Percentiles rank a stretch among this genome's conserved stretches.
phyloP scores from a whole-genome alignment of 92 coral and sea anemone species.

The Epizoanthus scotinus region DNA sequence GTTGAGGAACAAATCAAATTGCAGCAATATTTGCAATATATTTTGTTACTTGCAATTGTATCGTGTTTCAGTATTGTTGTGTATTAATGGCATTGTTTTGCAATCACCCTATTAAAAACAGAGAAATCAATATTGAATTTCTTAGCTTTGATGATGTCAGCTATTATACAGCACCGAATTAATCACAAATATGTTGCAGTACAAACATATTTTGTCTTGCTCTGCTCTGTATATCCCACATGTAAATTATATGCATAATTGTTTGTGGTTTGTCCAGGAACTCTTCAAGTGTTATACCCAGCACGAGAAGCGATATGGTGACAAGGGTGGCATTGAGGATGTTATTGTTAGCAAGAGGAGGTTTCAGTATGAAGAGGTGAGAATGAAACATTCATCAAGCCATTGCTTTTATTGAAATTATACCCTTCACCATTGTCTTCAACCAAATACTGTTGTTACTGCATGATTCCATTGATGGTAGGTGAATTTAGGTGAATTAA shows the following conservation, averaged over 20 bases:
- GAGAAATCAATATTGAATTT: no score
- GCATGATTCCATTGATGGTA: no score
- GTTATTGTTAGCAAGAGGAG: conserved; percentile 97
- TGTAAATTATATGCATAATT: neutral
- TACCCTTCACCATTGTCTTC: neutral
- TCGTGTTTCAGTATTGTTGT: no score
- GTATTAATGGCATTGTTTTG: no score
- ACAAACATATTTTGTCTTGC: neutral
- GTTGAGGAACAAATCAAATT: no score
- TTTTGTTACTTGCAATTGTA: no score
- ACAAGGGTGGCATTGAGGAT: conserved; percentile 96
- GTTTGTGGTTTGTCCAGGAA: conserved; percentile 53
- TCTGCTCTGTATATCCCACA: neutral
- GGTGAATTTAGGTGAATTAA: no score
- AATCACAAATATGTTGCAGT: neutral
- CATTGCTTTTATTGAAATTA: neutral
- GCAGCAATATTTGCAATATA: no score
- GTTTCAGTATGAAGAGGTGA: conserved; percentile 98
- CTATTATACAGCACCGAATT: no score
- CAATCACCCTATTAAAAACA: no score
- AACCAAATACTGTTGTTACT: no score
- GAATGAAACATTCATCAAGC: neutral
- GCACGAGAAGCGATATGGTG: conserved; percentile 98
- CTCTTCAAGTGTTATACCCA: conserved; percentile 95
- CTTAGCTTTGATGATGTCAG: no score